Evolutionary conservation across 2,113 vertebrate species (phyloP), one percentile per base, ranked within the genome.

Genomic region (Leptobrachium leishanense): DNA sequence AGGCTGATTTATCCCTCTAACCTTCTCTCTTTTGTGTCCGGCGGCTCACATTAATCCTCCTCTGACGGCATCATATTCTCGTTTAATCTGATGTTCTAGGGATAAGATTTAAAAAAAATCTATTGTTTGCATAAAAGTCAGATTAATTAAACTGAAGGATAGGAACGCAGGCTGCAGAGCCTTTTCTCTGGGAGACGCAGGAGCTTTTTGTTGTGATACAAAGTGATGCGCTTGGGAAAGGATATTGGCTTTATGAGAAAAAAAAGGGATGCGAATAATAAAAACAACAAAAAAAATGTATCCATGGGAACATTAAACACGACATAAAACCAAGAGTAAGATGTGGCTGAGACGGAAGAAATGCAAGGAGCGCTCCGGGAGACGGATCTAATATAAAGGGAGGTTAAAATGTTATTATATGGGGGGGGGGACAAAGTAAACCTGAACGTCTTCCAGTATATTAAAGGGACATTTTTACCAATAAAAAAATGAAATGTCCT

Each of bases 91-190:
- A 72, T 72, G 72, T 66, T 79, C 39, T 46, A 2, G 40, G 44
- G 41, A 72, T 72, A 66, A 65, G 62, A 72, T 72, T 44, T 43
- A 66, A 72, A 79, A 31, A 31, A 31, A 31, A 31, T 31, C 20
- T 72, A 65, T 79, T 68, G 44, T 53, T 13, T 72, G 69, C 55
- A 72, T 72, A 66, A 66, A 72, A 57, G 65, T 43, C 13, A 42
- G 59, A 79, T 79, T 72, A 79, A 79, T 79, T 66, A 78, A 77
- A 77, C 55, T 2, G 20, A 10, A 8, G 76, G 43, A 78, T 53
- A 6, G 68, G 43, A 4, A 12, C 15, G 20, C 20, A 0, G 12
- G 57, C 55, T n/a, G 43, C 20, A 64, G 39, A 53, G 63, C 68
- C 55, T 71, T 54, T 11, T 6, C 43, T 20, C 41, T 12, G 15